Percentiles rank a stretch among this genome's conserved stretches.
phyloP scores from a whole-genome alignment of 1,140 invertebrate species.

The Monochamus saltuarius region DNA sequence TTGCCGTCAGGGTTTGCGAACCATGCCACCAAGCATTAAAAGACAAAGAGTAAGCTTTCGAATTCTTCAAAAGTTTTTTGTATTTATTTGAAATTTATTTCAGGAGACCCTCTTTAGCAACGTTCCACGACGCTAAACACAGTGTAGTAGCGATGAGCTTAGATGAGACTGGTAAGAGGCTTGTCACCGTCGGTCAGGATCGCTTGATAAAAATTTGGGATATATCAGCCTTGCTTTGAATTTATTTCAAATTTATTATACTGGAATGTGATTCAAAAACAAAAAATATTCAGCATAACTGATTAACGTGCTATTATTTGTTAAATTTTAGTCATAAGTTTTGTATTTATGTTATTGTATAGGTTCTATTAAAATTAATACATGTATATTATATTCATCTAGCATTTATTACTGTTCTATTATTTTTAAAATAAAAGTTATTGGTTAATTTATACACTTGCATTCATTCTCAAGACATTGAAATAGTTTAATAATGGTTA shows the following conservation, averaged over 20 bases:
- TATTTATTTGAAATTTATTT: conserved; percentile 41
- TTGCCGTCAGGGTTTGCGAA: conserved; percentile 94
- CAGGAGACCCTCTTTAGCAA: conserved; percentile 86
- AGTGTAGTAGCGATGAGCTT: conserved; percentile 84
- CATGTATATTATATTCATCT: conserved; percentile 12
- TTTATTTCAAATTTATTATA: conserved; percentile 10
- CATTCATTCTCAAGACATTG: too few species aligned
- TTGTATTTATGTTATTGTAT: conserved; percentile 19
- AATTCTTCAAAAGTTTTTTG: background rate
- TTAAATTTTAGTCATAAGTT: conserved; percentile 6
- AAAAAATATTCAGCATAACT: background rate
- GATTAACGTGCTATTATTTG: conserved; percentile 13
- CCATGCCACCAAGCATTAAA: conserved; percentile 82
- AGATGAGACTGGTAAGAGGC: conserved; percentile 80
- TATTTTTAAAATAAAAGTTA: conserved; percentile 2
- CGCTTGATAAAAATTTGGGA: conserved; percentile 91
- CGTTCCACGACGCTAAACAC: conserved; percentile 94
- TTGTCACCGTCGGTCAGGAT: conserved; percentile 93
- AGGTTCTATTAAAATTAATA: conserved; percentile 16
- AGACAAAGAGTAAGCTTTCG: conserved; percentile 77
- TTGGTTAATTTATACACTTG: background rate
- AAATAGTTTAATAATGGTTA: too few species aligned
- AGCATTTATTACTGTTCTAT: conserved; percentile 4
- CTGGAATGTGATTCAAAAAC: conserved; percentile 21
- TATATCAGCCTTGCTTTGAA: conserved; percentile 59